Percentiles rank a stretch among this genome's conserved stretches.
Evolutionary conservation across 2,888 invertebrate species (phyloP).

Genomic region (Limnephilus marmoratus): DNA sequence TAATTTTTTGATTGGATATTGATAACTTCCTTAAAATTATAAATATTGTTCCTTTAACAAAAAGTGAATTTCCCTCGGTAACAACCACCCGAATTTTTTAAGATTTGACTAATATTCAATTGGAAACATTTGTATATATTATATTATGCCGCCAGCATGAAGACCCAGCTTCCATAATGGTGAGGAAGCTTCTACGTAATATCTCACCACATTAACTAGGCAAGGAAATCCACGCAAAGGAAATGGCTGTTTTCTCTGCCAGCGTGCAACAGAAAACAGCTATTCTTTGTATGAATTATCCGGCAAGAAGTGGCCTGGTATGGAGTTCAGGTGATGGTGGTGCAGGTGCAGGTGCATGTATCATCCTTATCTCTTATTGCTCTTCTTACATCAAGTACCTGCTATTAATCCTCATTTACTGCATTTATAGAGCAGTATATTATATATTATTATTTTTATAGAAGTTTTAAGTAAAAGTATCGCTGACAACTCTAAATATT

Average conservation of each 20-base stretch:
- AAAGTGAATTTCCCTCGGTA: neutral
- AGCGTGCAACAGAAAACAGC: neutral
- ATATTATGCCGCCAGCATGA: slow-evolving; percentile 32
- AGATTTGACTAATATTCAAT: slow-evolving; percentile 11
- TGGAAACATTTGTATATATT: slow-evolving; percentile 27
- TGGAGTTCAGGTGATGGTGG: neutral
- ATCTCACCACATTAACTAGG: neutral
- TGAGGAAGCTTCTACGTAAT: slow-evolving; percentile 18
- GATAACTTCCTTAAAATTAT: neutral
- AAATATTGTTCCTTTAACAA: neutral
- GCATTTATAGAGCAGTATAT: neutral
- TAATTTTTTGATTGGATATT: neutral
- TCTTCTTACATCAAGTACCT: neutral
- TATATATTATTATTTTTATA: neutral
- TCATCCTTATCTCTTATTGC: slow-evolving; percentile 3
- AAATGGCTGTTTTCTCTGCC: neutral
- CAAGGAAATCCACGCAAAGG: neutral
- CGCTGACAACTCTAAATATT: neutral
- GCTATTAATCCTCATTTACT: neutral
- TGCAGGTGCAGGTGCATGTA: slow-evolving; percentile 9
- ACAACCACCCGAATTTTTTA: neutral
- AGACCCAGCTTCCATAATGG: slow-evolving; percentile 11
- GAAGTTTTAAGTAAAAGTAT: neutral
- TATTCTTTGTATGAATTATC: neutral
- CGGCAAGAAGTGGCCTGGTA: neutral